Evolutionary conservation across 2,888 invertebrate genomes (phyloP).

Genomic region (Melanargia galathea): DNA sequence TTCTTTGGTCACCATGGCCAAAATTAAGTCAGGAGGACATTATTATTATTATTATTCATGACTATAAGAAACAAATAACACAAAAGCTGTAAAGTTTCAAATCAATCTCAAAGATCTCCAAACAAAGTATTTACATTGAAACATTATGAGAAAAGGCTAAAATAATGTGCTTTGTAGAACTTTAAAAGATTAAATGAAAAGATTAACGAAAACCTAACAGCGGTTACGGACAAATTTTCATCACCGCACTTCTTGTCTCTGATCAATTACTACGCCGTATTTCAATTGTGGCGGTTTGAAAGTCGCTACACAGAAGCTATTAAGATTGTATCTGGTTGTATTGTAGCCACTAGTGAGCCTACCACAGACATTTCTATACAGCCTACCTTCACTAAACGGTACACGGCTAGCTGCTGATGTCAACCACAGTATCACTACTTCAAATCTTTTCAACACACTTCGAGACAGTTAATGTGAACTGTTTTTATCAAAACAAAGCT

Average conservation of each 20-base stretch:
- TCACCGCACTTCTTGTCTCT: conserved; percentile 1
- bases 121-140: neutral
- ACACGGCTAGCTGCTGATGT: neutral
- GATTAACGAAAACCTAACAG: neutral
- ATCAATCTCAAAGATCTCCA: no score
- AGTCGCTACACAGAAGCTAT: neutral
- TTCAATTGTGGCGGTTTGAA: neutral
- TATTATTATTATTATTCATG: neutral
- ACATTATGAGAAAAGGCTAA: neutral
- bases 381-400: neutral
- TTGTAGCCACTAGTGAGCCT: neutral
- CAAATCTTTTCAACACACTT: neutral
- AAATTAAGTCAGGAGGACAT: no score
- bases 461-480: neutral
- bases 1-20: no score
- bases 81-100: no score
- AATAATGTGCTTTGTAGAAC: neutral
- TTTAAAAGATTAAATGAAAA: neutral
- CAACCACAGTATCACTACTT: neutral
- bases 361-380: neutral
- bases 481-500: no score
- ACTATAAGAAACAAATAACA: neutral
- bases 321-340: neutral
- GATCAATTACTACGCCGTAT: neutral
- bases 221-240: neutral